Evolutionary conservation across 2,888 invertebrate genomes (phyloP).

Genomic region (Ctena decussata): DNA sequence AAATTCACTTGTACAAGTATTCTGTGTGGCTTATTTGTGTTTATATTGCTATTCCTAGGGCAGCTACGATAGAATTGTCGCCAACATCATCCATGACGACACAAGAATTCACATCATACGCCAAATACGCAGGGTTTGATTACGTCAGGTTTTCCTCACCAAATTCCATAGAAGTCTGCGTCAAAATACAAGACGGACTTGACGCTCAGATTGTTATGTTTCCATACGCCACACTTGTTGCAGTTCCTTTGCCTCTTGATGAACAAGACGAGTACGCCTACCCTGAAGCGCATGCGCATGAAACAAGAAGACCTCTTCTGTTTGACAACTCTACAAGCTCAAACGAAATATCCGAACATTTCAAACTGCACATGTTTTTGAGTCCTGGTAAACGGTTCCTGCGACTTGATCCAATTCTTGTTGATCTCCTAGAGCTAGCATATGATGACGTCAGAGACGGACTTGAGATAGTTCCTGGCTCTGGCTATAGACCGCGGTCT

Average conservation of each 20-base stretch:
- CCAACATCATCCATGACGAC: background rate
- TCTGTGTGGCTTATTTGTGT: background rate
- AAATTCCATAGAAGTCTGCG: constrained; percentile 63
- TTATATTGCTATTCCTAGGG: background rate
- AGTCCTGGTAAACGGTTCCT: constrained; percentile 60
- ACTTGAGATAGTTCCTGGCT: constrained; percentile 48
- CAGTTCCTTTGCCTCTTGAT: constrained; percentile 55
- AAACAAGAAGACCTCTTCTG: constrained; percentile 53
- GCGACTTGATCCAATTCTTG: constrained; percentile 59
- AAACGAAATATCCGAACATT: constrained; percentile 54
- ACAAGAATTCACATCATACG: background rate
- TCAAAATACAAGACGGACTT: constrained; percentile 62
- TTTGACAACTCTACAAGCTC: constrained; percentile 51
- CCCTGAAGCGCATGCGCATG: constrained; percentile 38
- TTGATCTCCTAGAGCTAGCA: constrained; percentile 64
- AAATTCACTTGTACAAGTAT: no score
- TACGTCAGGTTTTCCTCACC: constrained; percentile 43
- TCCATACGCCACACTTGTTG: constrained; percentile 45
- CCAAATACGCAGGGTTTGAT: constrained; percentile 68
- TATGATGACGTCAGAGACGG: constrained; percentile 51
- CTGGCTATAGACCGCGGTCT: constrained; percentile 65
- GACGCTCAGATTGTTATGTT: constrained; percentile 57
- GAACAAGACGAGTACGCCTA: constrained; percentile 63
- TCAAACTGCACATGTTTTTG: constrained; percentile 49
- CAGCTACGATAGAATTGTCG: background rate